Base-by-base conservation (phyloP, 2,888 invertebrate genomes). In the Drosophila mettleri region DNA sequence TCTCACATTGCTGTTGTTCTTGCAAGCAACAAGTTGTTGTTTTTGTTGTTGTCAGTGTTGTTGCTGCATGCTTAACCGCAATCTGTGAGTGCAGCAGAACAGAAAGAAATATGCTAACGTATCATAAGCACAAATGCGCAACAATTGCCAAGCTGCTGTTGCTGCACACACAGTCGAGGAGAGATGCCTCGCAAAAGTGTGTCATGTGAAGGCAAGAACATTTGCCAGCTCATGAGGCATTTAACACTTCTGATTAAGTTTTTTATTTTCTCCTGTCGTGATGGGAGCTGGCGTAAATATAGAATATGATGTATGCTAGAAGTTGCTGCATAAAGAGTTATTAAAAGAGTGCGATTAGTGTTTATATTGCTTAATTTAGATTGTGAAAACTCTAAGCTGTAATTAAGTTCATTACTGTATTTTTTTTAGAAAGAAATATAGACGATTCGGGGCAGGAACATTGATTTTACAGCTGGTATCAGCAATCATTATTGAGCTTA, bases 51-150 rank as follows among this genome's bases (percentile, higher is more conserved):
- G 55, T 12, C 52, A 43, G 8, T 65, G 53, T 33, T 68, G 53
- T 54, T 69, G 63, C 43, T 53, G 67, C 80, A 77, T 80, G 72
- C 74, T 80, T 70, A 80, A 72, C 78, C 74, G 78, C 82, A 81
- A 81, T 80, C 77, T 70, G 52, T 69, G 63, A 64, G 65, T 71
- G 82, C 77, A 77, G 41, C 65, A 67, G 68, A 63, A 67, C 68
- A 71, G 58, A 41, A 74, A 60, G 74, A 57, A 74, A 74, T 70
- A 59, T 67, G 75, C 76, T 71, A 75, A 60, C 71, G 63, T 71
- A 64, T 68, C 71, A 67, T 75, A 74, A 61, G 51, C 55, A 67
- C 51, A 74, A 74, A 74, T 75, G 74, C 71, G 76, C 75, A 75
- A 75, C 75, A 75, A 75, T 75, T 71, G 74, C 75, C 60, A 22